Base-by-base conservation (phyloP, 2,113 vertebrate species). In the Gadus macrocephalus region DNA sequence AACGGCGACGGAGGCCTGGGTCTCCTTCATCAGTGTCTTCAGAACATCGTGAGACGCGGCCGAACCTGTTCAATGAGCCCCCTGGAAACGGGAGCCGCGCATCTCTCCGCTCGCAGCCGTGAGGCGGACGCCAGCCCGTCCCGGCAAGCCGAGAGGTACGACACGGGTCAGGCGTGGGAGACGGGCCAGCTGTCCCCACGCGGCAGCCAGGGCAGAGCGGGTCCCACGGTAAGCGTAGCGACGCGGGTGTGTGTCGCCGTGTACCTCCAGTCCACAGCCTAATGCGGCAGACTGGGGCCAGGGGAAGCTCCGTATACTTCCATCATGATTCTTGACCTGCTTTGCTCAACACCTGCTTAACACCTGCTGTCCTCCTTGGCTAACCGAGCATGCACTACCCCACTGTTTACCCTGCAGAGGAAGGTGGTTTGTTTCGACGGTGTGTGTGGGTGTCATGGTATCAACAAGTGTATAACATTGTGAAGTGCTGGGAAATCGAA, bases 1-100 rank as follows among this genome's bases (percentile, higher is more conserved):
- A 22, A 70, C 68, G 85, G 79, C 67, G 69, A 67, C 72, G 75
- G 77, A 69, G 86, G 91, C 73, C 81, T 93, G 59, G 77, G 69
- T 68, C 78, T 87, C 16, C 90, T 91, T 16, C 71, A 68, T 68
- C 83, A 85, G 68, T 86, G 84, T 77, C 84, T 93, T 53, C 83
- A 88, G 56, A 80, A 85, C 59, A 82, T 87, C 49, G 78, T 90
- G 76, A 74, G 59, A 58, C 86, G 79, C 70, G 89, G 89, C 70
- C 89, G 89, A 66, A 88, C 77, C 49, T 75, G 79, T 61, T 87
- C 83, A 31, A 85, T 83, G 9, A 76, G 80, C 19, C 72, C 82
- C 42, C 73, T 67, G 6, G 76, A 81, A 31, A 73, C 38, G 4
- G 6, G 38, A 53, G 6, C 16, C 67, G 6, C 31, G 62, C 72